Conservation (phyloP, 2,797 vertebrate genomes). For the Alauda arvensis region DNA sequence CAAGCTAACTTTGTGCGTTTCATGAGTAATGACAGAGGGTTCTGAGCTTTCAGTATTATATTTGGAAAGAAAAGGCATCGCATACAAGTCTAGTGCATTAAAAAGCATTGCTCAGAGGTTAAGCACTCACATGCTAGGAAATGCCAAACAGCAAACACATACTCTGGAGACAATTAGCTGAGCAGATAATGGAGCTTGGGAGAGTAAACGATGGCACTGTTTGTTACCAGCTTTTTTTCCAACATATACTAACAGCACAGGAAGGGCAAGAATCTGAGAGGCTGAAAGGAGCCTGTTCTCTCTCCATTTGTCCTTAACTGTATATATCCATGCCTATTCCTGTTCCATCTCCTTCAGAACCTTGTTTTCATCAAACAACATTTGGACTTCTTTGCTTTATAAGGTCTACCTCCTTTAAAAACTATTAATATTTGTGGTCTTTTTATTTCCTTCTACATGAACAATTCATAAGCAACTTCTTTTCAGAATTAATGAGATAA, state of each 20-base stretch:
- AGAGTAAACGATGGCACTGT: not conserved
- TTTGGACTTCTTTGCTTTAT: not conserved
- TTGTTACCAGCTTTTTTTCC: not conserved
- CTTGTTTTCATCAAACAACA: not conserved
- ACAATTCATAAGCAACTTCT: not conserved
- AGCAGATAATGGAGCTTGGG: not conserved
- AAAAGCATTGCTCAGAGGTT: not conserved
- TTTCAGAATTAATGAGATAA: not conserved
- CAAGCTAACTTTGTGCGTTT: not conserved
- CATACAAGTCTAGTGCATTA: not conserved
- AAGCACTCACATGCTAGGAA: not conserved
- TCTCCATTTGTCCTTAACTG: not conserved
- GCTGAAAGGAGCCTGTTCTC: not conserved
- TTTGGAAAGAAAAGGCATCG: slow-evolving; percentile 22
- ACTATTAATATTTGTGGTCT: not conserved
- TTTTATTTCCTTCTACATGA: not conserved
- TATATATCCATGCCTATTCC: not conserved
- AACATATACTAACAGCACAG: not conserved
- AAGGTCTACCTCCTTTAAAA: not conserved
- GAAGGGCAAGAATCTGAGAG: not conserved
- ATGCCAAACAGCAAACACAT: not conserved
- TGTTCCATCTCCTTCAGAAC: not conserved
- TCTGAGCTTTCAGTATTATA: not conserved
- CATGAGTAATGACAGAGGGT: not conserved
- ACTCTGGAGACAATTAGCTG: not conserved